Evolutionary conservation across 1,140 invertebrate species (phyloP).

Genomic region (Panulirus ornatus): DNA sequence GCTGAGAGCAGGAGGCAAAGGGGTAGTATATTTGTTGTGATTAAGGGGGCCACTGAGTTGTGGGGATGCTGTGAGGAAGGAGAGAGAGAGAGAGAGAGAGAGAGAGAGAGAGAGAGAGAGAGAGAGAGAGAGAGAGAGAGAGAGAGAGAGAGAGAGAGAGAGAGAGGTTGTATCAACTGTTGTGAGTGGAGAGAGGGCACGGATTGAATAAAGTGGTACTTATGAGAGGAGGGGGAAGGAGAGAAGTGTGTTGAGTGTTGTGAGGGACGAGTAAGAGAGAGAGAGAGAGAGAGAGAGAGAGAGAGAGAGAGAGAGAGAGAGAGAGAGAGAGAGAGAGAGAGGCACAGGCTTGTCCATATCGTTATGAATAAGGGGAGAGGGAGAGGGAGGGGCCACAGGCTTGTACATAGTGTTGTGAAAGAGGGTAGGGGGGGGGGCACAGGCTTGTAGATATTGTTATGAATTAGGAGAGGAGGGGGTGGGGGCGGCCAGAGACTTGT

Average conservation of each 20-base stretch:
- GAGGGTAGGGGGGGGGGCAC: no score
- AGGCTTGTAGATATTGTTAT: no score
- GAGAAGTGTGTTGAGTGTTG: background rate
- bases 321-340: constrained; percentile 11
- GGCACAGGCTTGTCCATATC: no score
- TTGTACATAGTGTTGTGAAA: no score
- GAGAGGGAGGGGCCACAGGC: no score
- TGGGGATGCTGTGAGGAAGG: background rate
- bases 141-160: constrained; percentile 49
- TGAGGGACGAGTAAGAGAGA: background rate
- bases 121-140: constrained; percentile 47
- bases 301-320: background rate
- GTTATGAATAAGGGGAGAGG: no score
- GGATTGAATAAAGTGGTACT: background rate
- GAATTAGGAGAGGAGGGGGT: no score
- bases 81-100: constrained; percentile 51
- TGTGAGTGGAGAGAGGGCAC: background rate
- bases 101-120: constrained; percentile 32
- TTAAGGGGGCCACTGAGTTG: background rate
- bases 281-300: constrained; percentile 9
- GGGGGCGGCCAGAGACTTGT: no score
- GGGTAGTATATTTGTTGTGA: no score
- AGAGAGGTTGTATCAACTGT: no score
- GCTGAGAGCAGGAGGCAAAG: no score
- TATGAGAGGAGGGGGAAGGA: background rate